Conservation (phyloP, 2,888 invertebrate genomes). For the Drosophila neotestacea region DNA sequence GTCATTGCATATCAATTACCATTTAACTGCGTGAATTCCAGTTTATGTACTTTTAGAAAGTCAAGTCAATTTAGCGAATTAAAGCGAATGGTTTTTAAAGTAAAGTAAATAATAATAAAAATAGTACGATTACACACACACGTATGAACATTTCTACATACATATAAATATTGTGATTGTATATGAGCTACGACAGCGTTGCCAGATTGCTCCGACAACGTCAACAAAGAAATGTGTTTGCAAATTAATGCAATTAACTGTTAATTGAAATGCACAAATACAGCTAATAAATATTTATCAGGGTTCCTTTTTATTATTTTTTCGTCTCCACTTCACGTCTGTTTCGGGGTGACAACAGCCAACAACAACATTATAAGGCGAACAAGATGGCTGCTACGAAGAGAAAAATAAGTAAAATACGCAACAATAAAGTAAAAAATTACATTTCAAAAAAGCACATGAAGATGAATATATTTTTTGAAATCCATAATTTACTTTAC, state of each 20-base stretch:
- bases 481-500: conserved; percentile 69
- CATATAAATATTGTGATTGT: conserved; percentile 11
- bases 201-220: conserved; percentile 37
- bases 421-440: conserved; percentile 64
- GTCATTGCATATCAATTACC: conserved; percentile 14
- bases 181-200: conserved; percentile 24
- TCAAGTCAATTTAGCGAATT: conserved; percentile 28
- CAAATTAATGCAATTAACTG: conserved; percentile 27
- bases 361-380: conserved; percentile 23
- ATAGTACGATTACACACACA: conserved; percentile 2
- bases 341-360: conserved; percentile 27
- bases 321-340: conserved; percentile 32
- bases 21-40: conserved; percentile 29
- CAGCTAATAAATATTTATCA: conserved; percentile 39
- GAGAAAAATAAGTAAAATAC: conserved; percentile 50
- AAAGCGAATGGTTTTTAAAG: conserved; percentile 23
- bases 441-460: conserved; percentile 52
- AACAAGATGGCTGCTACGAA: conserved; percentile 61
- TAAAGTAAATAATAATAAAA: conserved; percentile 21
- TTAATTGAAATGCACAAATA: conserved; percentile 32
- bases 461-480: conserved; percentile 28
- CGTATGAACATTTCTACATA: background rate
- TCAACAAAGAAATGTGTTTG: conserved; percentile 36
- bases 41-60: conserved; percentile 9
- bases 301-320: conserved; percentile 26